Percentiles rank a stretch among this genome's conserved stretches.
Evolutionary conservation across 2,797 vertebrate species (phyloP).

Genomic region (Dendrocincla fuliginosa): DNA sequence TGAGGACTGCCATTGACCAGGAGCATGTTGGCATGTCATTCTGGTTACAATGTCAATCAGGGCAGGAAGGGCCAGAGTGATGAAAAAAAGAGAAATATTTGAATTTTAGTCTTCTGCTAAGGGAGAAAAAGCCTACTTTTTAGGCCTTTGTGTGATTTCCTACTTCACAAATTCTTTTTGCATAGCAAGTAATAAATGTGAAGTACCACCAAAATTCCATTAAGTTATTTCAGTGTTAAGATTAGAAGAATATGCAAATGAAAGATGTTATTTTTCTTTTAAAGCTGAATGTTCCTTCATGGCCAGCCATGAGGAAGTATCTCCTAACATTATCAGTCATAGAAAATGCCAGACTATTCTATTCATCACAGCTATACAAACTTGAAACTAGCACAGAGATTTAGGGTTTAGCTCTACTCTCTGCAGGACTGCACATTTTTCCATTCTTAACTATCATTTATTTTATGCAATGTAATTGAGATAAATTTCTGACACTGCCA

Average conservation of each 20-base stretch:
- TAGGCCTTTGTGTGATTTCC: background rate
- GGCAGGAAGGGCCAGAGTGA: background rate
- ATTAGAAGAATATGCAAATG: constrained; percentile 17
- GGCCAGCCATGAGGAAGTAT: background rate
- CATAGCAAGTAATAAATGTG: background rate
- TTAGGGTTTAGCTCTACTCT: background rate
- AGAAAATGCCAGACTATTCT: constrained; percentile 13
- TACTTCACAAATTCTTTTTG: background rate
- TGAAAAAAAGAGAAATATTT: background rate
- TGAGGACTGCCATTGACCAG: background rate
- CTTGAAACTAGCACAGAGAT: background rate
- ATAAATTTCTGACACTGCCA: background rate
- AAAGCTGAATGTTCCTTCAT: background rate
- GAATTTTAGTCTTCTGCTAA: background rate
- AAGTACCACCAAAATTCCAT: background rate
- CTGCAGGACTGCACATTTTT: background rate
- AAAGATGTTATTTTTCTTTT: background rate
- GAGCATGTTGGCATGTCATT: background rate
- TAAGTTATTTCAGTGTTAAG: background rate
- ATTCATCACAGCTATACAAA: background rate
- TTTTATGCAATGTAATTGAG: background rate
- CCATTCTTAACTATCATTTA: background rate
- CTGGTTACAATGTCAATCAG: background rate
- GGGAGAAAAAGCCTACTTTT: background rate
- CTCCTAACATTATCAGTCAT: background rate